Evolutionary conservation across 1,140 invertebrate species (phyloP).

Genomic region (Zaprionus tsacasi): DNA sequence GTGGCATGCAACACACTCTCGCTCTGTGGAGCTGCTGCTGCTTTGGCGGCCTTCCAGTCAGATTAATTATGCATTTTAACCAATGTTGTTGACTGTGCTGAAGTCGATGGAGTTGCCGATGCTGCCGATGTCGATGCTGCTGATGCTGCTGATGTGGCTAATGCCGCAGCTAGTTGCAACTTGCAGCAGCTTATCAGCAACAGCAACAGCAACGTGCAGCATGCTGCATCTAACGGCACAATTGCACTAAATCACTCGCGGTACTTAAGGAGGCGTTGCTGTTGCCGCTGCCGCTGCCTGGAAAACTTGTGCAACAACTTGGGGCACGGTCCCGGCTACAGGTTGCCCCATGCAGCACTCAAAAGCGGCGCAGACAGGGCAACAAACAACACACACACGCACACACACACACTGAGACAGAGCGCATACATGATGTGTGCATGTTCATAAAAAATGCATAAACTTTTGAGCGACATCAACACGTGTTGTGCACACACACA

Average conservation of each 20-base stretch:
- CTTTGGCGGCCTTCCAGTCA: constrained; percentile 15
- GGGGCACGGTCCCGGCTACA: constrained; percentile 28
- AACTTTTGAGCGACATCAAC: constrained; percentile 54
- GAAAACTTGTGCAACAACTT: constrained; percentile 73
- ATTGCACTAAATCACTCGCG: constrained; percentile 78
- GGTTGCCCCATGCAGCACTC: constrained; percentile 48
- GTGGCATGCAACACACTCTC: constrained; percentile 53
- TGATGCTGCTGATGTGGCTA: constrained; percentile 22
- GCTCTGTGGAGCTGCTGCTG: constrained; percentile 11
- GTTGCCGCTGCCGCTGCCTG: constrained; percentile 29
- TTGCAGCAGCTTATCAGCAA: constrained; percentile 60
- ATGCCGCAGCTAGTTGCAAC: constrained; percentile 33
- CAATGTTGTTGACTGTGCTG: constrained; percentile 50
- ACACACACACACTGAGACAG: constrained; percentile 39
- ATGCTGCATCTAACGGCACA: constrained; percentile 60
- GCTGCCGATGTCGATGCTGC: constrained; percentile 21
- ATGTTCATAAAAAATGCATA: constrained; percentile 55
- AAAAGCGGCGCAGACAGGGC: constrained; percentile 43
- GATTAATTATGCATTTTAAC: constrained; percentile 81
- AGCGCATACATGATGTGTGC: constrained; percentile 36
- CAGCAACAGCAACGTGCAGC: constrained; percentile 11
- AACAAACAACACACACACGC: constrained; percentile 63
- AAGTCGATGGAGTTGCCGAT: constrained; percentile 17
- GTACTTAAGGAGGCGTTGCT: constrained; percentile 78
- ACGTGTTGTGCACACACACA: constrained; percentile 39